Evolutionary conservation across 2,888 invertebrate species (phyloP).

Genomic region (Erebia ligea): DNA sequence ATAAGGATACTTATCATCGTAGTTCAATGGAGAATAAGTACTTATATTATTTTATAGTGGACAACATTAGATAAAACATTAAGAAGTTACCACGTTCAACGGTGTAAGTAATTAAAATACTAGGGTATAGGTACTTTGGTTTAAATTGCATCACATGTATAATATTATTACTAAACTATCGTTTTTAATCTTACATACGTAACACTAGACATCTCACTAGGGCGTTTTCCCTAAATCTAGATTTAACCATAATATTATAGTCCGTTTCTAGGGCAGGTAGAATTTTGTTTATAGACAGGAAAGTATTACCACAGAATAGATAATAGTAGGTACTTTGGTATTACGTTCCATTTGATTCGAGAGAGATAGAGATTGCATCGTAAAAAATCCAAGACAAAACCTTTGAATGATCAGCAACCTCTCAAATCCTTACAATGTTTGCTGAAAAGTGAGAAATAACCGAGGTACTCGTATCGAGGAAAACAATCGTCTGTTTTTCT

Average conservation of each 20-base stretch:
- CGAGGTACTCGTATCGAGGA: too few relatives aligned
- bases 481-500: too few relatives aligned
- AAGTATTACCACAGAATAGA: too few relatives aligned
- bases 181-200: conserved; percentile 45
- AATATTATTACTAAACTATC: conserved; percentile 58
- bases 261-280: too few relatives aligned
- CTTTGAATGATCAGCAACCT: too few relatives aligned
- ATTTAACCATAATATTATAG: neutral
- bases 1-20: neutral
- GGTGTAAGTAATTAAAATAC: conserved; percentile 28
- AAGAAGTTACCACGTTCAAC: conserved; percentile 10
- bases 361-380: too few relatives aligned
- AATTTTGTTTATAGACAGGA: too few relatives aligned
- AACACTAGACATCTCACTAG: conserved; percentile 66
- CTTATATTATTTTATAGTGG: conserved; percentile 31
- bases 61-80: conserved; percentile 31
- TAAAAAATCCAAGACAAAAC: too few relatives aligned
- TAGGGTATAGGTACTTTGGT: conserved; percentile 10
- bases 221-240: conserved; percentile 33
- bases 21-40: neutral
- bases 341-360: too few relatives aligned
- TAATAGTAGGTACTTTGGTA: too few relatives aligned
- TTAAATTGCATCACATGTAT: conserved; percentile 49
- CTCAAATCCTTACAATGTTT: too few relatives aligned
- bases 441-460: too few relatives aligned